Conservation (phyloP, 2,888 invertebrate genomes). For the Gymnocheta viridis region DNA sequence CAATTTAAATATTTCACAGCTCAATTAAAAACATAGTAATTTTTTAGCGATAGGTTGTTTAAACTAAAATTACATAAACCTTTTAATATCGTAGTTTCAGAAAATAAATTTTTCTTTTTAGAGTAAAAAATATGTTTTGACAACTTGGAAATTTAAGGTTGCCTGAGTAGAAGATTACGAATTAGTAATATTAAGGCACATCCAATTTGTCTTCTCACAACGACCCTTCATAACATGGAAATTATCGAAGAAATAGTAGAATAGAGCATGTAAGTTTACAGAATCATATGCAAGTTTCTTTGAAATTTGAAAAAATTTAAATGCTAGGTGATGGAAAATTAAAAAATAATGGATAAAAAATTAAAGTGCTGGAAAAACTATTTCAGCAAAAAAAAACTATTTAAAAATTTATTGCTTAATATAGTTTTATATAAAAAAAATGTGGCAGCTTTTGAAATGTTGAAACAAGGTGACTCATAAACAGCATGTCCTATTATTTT, state of each 20-base stretch:
- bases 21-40: conserved; percentile 46
- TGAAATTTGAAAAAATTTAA: too few relatives aligned
- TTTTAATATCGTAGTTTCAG: conserved; percentile 11
- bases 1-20: conserved; percentile 29
- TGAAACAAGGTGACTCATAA: background rate
- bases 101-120: conserved; percentile 45
- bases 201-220: too few relatives aligned
- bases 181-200: background rate
- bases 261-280: too few relatives aligned
- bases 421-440: background rate
- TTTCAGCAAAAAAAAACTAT: too few relatives aligned
- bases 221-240: too few relatives aligned
- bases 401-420: too few relatives aligned
- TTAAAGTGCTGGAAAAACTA: too few relatives aligned
- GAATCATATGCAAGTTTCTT: too few relatives aligned
- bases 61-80: conserved; percentile 66
- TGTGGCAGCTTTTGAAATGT: background rate
- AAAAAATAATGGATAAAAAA: too few relatives aligned
- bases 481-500: background rate
- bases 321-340: too few relatives aligned
- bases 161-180: background rate
- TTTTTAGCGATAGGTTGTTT: conserved; percentile 16
- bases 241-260: too few relatives aligned
- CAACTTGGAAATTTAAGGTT: conserved; percentile 19
- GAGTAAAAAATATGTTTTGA: conserved; percentile 42